Evolutionary conservation across 37 sponge, comb jelly and placozoan genomes (phyloP), one percentile per base, ranked within the genome.

Genomic region (Geodia barretti): DNA sequence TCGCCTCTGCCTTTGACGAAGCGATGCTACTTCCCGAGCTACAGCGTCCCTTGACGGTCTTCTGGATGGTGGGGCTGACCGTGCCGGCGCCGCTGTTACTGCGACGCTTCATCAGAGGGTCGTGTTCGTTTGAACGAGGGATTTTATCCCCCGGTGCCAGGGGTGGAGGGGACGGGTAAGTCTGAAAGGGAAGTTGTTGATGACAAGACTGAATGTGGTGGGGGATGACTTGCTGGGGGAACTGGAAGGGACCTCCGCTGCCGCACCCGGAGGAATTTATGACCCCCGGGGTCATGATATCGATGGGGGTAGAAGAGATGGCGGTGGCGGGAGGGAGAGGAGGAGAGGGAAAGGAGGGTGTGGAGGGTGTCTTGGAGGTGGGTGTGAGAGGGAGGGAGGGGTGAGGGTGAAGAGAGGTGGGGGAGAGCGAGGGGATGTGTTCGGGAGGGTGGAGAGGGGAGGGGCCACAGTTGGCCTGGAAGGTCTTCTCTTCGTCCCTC

Each of bases 401-500:
- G 33, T 33, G 71, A 47, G 54, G 54, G 54, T 17, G 54, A 47
- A 47, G 7, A 47, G 54, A 17, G 54, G 54, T 47, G 54, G 35
- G 33, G 33, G 37, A 70, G 33, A 37, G 41, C 8, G n/a, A 31
- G 38, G 41, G 41, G 38, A 9, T 30, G 38, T 28, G 41, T 41
- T 38, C 59, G 3, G 58, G 54, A 64, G 66, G 41, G 28, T 11
- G 66, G 39, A 39, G 23, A 43, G 30, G 29, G 24, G 42, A 5
- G 31, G 30, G 38, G 41, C n/a, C 23, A 33, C 30, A 60, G 40
- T 41, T 14, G 28, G 35, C 42, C 23, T 61, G 36, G 11, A 62
- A 33, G 4, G 68, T 75, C 35, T 84, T 86, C 83, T 88, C 95
- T 65, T 93, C 97, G 25, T 96, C 97, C 28, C 82, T 33, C 39